Percentiles rank a stretch among this genome's conserved stretches.
These are phyloP conservation scores for Holacanthella duospinosa DNA, from an alignment of 2,888 invertebrate species.

Conservation along the genomic window DNA sequence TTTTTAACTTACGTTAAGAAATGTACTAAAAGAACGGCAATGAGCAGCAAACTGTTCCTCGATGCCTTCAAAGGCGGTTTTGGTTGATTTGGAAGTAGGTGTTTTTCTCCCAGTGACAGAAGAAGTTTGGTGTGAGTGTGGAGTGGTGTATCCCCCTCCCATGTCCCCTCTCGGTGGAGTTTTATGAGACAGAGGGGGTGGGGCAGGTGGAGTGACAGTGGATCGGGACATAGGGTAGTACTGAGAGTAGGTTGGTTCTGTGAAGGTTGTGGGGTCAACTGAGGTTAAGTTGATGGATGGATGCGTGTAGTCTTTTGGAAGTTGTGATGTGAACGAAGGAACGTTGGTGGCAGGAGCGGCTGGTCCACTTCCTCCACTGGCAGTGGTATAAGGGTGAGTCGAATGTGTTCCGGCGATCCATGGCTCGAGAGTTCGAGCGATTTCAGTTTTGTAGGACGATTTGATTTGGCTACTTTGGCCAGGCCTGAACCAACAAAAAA, in stretches of 20 bases:
- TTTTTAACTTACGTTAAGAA: constrained; percentile 38
- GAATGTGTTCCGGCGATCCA: constrained; percentile 46
- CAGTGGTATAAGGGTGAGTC: constrained; percentile 2
- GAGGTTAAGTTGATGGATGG: constrained; percentile 32
- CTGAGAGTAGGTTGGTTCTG: constrained; percentile 37
- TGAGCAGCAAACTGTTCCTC: constrained; percentile 54
- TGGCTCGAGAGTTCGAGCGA: constrained; percentile 53
- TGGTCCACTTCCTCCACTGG: constrained; percentile 35
- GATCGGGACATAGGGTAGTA: constrained; percentile 37
- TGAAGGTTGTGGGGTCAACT: constrained; percentile 27
- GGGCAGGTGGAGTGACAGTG: constrained; percentile 31
- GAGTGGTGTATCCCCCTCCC: constrained; percentile 32
- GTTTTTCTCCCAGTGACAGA: constrained; percentile 30
- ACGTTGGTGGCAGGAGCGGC: constrained; percentile 7
- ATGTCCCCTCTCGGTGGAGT: constrained; percentile 1
- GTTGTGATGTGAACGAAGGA: constrained; percentile 19
- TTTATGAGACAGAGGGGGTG: constrained; percentile 15
- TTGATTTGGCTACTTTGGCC: constrained; percentile 48
- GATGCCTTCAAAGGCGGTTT: constrained; percentile 42
- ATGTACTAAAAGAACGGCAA: constrained; percentile 51
- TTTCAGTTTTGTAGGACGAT: constrained; percentile 55
- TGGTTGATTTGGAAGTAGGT: constrained; percentile 28
- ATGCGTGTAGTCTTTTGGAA: constrained; percentile 35
- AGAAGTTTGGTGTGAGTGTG: constrained; percentile 6
- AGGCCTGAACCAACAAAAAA: constrained; percentile 41